Evolutionary conservation across 2,888 invertebrate genomes (phyloP).

Genomic region (Eueremaeus valkanovi): DNA sequence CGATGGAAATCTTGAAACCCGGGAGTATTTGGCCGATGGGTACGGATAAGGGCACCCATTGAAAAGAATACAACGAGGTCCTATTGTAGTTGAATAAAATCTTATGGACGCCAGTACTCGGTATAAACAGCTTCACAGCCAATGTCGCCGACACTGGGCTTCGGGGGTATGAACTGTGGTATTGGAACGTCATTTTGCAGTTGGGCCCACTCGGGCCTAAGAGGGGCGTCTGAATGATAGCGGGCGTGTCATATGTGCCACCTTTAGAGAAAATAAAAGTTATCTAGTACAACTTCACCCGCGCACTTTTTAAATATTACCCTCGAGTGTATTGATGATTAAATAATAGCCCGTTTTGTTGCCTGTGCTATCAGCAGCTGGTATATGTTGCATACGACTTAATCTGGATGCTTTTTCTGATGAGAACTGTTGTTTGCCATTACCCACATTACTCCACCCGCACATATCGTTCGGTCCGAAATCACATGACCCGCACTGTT

Average conservation of each 20-base stretch:
- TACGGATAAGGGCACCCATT: background rate
- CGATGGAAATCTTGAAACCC: background rate
- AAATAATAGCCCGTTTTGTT: background rate
- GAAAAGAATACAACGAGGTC: too few species aligned
- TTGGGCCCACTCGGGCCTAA: background rate
- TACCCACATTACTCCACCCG: background rate
- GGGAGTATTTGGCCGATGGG: background rate
- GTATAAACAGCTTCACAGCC: too few species aligned
- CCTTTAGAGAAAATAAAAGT: background rate
- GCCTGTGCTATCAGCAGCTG: background rate
- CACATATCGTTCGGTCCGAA: slow-evolving; percentile 23
- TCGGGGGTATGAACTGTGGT: background rate
- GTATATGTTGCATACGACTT: background rate
- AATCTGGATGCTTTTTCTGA: background rate
- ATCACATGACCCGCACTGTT: slow-evolving; percentile 49
- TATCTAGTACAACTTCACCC: background rate
- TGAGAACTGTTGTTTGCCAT: background rate
- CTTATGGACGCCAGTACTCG: too few species aligned
- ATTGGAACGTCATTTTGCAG: background rate
- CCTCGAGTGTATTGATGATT: background rate
- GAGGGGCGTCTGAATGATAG: background rate
- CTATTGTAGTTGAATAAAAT: background rate
- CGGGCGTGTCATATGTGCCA: background rate
- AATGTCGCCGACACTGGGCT: too few species aligned
- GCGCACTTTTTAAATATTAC: background rate